These are phyloP conservation scores for Oxyura jamaicensis DNA, from an alignment of 2,113 vertebrate species.

Conservation along the genomic window DNA sequence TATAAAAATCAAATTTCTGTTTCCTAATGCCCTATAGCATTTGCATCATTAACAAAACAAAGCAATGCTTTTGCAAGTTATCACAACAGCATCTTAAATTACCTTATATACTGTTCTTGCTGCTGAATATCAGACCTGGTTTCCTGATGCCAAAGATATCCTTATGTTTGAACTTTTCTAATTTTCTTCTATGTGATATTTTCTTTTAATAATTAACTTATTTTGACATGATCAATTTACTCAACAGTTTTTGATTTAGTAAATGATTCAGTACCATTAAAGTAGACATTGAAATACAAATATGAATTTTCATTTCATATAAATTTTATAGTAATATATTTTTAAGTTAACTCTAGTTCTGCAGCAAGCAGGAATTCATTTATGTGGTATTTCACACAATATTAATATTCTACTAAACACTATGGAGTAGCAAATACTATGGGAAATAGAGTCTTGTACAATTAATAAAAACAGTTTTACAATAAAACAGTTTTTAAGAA, in stretches of 20 bases:
- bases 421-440: neutral
- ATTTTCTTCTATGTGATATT: neutral
- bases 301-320: neutral
- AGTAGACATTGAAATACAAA: neutral
- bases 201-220: neutral
- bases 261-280: neutral
- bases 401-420: neutral
- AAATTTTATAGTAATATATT: neutral
- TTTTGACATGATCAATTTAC: neutral
- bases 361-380: neutral
- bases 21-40: neutral
- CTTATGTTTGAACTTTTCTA: neutral
- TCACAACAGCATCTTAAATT: neutral
- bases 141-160: neutral
- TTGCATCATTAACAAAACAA: neutral
- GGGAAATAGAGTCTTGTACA: neutral
- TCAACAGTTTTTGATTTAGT: neutral
- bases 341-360: neutral
- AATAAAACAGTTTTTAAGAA: neutral
- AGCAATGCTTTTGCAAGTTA: neutral
- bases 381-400: neutral
- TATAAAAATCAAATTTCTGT: neutral
- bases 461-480: neutral
- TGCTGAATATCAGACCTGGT: neutral
- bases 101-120: neutral